Conservation (phyloP, 2,113 vertebrate species). For the Amphiprion ocellaris region DNA sequence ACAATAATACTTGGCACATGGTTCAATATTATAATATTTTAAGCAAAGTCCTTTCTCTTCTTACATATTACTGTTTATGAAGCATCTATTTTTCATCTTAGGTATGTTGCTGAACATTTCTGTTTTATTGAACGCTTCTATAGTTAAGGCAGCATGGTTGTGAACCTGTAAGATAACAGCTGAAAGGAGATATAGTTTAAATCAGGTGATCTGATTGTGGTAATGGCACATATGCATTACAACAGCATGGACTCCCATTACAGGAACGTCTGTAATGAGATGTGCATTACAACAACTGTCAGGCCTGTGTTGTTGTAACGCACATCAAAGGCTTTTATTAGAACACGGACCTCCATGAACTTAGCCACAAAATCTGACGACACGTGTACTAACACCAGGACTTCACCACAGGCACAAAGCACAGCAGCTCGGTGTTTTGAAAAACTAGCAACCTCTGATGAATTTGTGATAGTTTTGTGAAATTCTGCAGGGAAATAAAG, state of each 20-base stretch:
- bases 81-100: too few relatives aligned
- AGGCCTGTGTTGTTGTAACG: not conserved
- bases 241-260: not conserved
- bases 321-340: not conserved
- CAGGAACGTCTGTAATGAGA: not conserved
- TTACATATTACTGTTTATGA: too few relatives aligned
- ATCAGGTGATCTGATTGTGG: not conserved
- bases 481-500: constrained; percentile 6
- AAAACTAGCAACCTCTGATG: not conserved
- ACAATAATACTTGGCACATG: too few relatives aligned
- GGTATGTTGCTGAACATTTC: too few relatives aligned
- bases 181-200: not conserved
- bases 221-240: not conserved
- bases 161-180: not conserved
- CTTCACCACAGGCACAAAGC: too few relatives aligned
- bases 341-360: not conserved
- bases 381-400: not conserved
- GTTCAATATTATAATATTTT: too few relatives aligned
- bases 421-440: not conserved
- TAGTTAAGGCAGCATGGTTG: not conserved
- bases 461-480: not conserved
- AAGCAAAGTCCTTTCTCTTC: too few relatives aligned
- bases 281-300: not conserved
- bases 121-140: not conserved
- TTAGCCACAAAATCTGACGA: not conserved